Base-by-base conservation (phyloP, 2,888 invertebrate genomes). In the Agrotis exclamationis region DNA sequence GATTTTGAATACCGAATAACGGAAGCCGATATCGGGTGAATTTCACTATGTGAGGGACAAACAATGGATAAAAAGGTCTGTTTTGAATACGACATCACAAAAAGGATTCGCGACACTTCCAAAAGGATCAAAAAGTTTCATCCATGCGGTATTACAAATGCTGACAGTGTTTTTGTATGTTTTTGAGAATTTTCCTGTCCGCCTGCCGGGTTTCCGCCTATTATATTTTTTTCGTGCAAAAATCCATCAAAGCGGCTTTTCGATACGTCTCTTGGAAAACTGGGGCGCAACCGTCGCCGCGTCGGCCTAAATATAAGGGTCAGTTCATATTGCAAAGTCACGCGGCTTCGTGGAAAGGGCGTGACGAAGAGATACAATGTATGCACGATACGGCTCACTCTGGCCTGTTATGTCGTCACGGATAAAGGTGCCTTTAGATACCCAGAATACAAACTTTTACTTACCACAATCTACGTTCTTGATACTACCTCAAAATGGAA, bases 241-340 rank as follows among this genome's bases (percentile, higher is more conserved):
- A 72, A 62, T 70, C 51, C 68, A 63, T 58, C 70, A 74, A 62
- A 73, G 58, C 53, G 66, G 74, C 73, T 81, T 84, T 83, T 80
- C 70, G 71, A 80, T 76, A 80, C 74, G 71, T 79, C 76, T 74
- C 70, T 81, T 66, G 73, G 76, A 87, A 78, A 89, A 89, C 77
- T 87, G 78, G 88, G 86, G 74, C 84, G 68, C 69, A 67, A 57
- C 64, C 44, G 64, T 67, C 81, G 84, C 76, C 84, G 63, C 44
- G 64, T 65, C 82, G 84, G 77, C 84, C 86, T 86, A 74, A 80
- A 86, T 86, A 83, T 84, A 78, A 79, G 83, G 88, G 88, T 85
- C 87, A 87, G 82, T 83, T 82, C 72, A 80, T 84, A 83, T 76
- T 81, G 85, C 80, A 79, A 85, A 87, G 83, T 86, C 87, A 87